Evolutionary conservation across 1,140 invertebrate genomes (phyloP), one percentile per base, ranked within the genome.

Genomic region (Potamilus streckersoni): DNA sequence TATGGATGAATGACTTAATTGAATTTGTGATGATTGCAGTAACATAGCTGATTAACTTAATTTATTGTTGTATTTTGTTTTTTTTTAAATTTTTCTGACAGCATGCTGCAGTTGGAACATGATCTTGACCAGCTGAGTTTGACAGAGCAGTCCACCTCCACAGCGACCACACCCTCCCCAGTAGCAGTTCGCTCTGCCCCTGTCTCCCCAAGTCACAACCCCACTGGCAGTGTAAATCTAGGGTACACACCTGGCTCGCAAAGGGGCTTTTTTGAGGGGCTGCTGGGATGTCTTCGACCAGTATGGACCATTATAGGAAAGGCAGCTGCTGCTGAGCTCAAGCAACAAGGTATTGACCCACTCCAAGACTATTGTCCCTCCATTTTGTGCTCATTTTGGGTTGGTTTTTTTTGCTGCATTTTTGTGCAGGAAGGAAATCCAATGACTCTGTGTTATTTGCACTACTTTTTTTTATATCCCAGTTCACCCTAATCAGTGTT

Each of bases 231-330:
- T 65, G 82, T 86, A 19, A 81, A 82, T 38, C 81, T 83, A 15
- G 86, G 74, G 59, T 79, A 56, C 76, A 85, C 60, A 68, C 85
- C 27, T 63, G 64, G 38, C 38, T 49, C 77, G 15, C 83, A 86
- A 76, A 65, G 85, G 66, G 93, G 93, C 58, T 96, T 94, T 93
- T 93, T 95, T 79, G 94, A 95, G 79, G 95, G 95, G 1, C 92
- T 97, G 63, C 91, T 96, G 69, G 95, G 95, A 5, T 97, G 96
- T 86, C 92, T 97, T 82, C 92, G 94, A 79, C 96, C 96, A 0
- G 93, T 97, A 11, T 93, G 95, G 90, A 94, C 93, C 23, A 94
- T 96, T 78, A 94, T 97, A 38, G 95, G 95, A 31, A 96, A 96
- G 89, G 93, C 94, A 49, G 91, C 92, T 69, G 91, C 92, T 15